These are phyloP conservation scores for Chamaea fasciata DNA, from an alignment of 2,113 vertebrate genomes.

Conservation along the genomic window DNA sequence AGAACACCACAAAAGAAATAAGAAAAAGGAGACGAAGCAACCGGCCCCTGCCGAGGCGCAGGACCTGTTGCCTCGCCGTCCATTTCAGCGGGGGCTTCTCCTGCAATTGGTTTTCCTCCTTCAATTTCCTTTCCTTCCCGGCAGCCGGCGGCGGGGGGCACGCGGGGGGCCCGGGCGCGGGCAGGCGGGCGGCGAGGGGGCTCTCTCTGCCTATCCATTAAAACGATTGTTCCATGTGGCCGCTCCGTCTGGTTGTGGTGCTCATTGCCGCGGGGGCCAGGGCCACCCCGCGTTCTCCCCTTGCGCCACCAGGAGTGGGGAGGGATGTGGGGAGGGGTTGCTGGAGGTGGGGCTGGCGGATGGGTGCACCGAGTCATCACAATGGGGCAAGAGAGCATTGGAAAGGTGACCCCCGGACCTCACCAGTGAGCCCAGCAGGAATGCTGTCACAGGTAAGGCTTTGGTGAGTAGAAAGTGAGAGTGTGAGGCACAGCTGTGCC, in stretches of 20 bases:
- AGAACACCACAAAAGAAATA: neutral
- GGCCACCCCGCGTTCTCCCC: neutral
- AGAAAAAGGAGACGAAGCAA: neutral
- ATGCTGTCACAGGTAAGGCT: neutral
- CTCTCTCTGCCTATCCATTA: slow-evolving; percentile 80
- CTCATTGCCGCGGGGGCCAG: slow-evolving; percentile 48
- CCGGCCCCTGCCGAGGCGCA: neutral
- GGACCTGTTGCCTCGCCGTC: neutral
- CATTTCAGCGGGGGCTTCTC: neutral
- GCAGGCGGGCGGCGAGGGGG: slow-evolving; percentile 51
- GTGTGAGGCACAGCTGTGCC: neutral
- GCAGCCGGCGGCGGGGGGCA: neutral
- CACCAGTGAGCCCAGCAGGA: accelerated
- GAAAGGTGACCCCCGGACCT: neutral
- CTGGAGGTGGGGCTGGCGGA: accelerated
- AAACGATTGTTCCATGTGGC: slow-evolving; percentile 78
- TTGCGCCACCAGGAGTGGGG: neutral
- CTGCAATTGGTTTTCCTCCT: slow-evolving; percentile 8
- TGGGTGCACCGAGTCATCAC: accelerated
- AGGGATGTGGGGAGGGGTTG: neutral
- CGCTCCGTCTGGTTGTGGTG: slow-evolving; percentile 70
- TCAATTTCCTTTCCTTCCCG: slow-evolving; percentile 22
- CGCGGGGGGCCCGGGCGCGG: neutral
- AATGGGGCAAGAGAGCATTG: accelerated
- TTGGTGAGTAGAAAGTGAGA: neutral